phyloP scores from a whole-genome alignment of 2,888 invertebrate species.

The Tinea pellionella region DNA sequence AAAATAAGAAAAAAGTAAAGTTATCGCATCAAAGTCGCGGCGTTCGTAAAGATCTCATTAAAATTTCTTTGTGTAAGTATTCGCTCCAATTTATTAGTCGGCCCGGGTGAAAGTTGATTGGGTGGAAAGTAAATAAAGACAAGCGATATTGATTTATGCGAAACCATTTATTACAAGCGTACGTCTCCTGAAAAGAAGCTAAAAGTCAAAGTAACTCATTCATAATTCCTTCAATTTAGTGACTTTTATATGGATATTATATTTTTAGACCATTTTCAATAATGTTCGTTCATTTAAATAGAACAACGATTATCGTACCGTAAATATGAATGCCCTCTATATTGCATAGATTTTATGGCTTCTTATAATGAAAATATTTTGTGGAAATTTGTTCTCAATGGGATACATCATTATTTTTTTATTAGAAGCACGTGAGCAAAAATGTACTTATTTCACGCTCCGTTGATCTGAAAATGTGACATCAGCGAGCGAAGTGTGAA shows the following conservation, averaged over 20 bases:
- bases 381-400: conserved; percentile 6
- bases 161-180: conserved; percentile 21
- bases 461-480: conserved; percentile 67
- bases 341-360: no score
- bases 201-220: conserved; percentile 8
- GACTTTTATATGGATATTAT: not conserved
- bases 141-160: conserved; percentile 46
- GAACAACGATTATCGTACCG: no score
- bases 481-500: conserved; percentile 51
- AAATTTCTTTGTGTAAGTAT: conserved; percentile 62
- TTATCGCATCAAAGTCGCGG: conserved; percentile 62
- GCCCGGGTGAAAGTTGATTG: conserved; percentile 16
- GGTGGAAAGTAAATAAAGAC: conserved; percentile 50
- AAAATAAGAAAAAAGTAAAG: conserved; percentile 52
- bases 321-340: no score
- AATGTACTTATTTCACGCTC: conserved; percentile 70
- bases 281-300: no score
- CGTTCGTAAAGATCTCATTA: conserved; percentile 62
- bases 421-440: conserved; percentile 59
- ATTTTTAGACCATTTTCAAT: not conserved
- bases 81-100: conserved; percentile 56
- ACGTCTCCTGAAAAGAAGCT: conserved; percentile 9
- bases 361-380: not conserved
- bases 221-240: not conserved
- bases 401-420: conserved; percentile 62